These are phyloP conservation scores for Amphiprion ocellaris DNA, from an alignment of 2,113 vertebrate genomes.

Conservation along the genomic window DNA sequence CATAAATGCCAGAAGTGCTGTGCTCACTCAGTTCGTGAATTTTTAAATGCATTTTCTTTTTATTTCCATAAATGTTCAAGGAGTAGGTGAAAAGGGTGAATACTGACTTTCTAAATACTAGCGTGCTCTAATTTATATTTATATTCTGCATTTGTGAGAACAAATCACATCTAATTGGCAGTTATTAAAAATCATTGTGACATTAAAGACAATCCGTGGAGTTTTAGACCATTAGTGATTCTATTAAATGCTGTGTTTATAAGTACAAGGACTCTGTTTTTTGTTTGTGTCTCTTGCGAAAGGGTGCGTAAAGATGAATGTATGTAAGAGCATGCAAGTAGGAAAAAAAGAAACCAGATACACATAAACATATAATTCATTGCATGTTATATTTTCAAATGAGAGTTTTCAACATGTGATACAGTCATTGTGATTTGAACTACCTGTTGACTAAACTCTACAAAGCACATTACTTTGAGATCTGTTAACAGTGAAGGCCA, in stretches of 20 bases:
- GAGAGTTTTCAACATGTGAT: not conserved
- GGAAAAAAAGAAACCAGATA: not conserved
- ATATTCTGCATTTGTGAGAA: no score
- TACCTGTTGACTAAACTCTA: not conserved
- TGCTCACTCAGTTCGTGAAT: not conserved
- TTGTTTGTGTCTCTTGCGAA: no score
- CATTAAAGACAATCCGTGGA: no score
- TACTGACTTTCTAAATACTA: not conserved
- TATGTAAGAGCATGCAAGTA: no score
- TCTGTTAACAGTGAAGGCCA: no score
- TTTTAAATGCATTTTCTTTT: not conserved
- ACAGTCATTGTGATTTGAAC: not conserved
- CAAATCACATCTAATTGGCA: no score
- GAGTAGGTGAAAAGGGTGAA: not conserved
- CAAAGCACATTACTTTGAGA: conserved; percentile 25
- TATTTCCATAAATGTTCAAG: conserved; percentile 3
- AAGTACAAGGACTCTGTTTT: no score
- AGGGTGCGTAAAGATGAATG: no score
- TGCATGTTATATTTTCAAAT: no score
- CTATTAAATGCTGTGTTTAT: no score
- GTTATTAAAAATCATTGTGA: no score
- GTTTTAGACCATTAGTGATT: no score
- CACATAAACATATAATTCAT: not conserved
- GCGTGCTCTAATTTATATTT: not conserved
- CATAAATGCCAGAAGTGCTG: conserved; percentile 12